Base-by-base conservation (phyloP, 2,113 vertebrate genomes). In the Climacteris rufus region DNA sequence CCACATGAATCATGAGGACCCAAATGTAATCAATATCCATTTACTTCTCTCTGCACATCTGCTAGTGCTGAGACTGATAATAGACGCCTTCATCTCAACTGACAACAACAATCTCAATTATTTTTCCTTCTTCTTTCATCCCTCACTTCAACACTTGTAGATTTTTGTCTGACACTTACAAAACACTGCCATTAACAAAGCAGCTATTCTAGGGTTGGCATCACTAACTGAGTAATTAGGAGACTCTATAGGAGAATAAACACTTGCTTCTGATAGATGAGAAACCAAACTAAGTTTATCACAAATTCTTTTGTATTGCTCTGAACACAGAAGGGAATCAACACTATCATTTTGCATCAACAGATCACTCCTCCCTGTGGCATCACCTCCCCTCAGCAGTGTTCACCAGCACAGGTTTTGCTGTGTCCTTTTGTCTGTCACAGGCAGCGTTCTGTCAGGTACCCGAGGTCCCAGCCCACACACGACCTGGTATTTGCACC, bases 1-100 rank as follows among this genome's bases (percentile, higher is more conserved):
- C 83, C 64, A 52, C 53, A 74, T 71, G 87, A 94, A 94, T 95
- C 83, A 57, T 4, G 5, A 12, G 20, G 83, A 84, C 40, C 77
- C 83, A 94, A 80, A 94, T 81, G 72, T 89, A 94, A 96, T 96
- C 93, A 94, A 93, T 93, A 97, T n/a, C 93, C 68, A 90, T 91
- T 96, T 94, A 75, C 57, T 93, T 72, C 89, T 49, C 89, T 52
- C 76, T 63, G 88, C 80, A 93, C 93, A 96, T 83, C 95, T 96
- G 94, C 64, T 71, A 27, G 56, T 10, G 31, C n/a, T 42, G 72
- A 89, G 71, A 89, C 37, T 33, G 60, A 15, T 94, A 97, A 95
- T 18, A 90, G 83, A 90, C 0, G 2, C n/a, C 65, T 89, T 81
- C 53, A 82, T 81, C 83, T 75, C 60, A 75, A 44, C 52, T 86